These are phyloP conservation scores for Rhyzopertha dominica DNA, from an alignment of 1,140 invertebrate species.

Conservation along the genomic window DNA sequence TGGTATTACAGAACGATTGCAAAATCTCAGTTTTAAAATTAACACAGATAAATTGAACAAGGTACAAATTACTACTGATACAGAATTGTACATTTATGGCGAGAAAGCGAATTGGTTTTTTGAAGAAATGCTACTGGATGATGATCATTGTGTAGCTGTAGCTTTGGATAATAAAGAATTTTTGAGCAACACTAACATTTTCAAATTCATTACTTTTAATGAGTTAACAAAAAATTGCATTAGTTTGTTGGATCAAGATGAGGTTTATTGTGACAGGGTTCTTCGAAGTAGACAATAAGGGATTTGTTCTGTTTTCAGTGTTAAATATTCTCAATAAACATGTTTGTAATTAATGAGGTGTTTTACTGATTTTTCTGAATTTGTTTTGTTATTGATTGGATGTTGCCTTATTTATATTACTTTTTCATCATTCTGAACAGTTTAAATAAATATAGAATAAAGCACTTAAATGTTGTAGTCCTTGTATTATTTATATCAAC, in stretches of 20 bases:
- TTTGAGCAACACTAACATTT: constrained; percentile 32
- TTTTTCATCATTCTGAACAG: no score
- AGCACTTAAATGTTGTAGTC: no score
- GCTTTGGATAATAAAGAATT: constrained; percentile 49
- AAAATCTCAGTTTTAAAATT: constrained; percentile 69
- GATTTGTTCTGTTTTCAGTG: no score
- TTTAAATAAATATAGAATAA: no score
- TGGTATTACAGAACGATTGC: constrained; percentile 75
- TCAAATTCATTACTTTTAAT: constrained; percentile 50
- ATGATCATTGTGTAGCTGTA: constrained; percentile 75
- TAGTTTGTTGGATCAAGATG: constrained; percentile 51
- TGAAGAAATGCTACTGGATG: constrained; percentile 80
- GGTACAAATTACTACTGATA: constrained; percentile 56
- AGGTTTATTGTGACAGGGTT: constrained; percentile 49
- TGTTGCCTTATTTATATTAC: no score
- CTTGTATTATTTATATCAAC: no score
- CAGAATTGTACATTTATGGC: constrained; percentile 62
- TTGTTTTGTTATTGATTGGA: no score
- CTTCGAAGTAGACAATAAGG: no score
- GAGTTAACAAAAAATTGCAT: constrained; percentile 53
- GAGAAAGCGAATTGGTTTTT: constrained; percentile 68
- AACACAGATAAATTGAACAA: constrained; percentile 47
- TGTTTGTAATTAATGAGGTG: no score
- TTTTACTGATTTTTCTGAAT: no score
- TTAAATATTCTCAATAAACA: no score